A percentile compares a stretch with the other conserved stretches of the same genome.
Conservation (phyloP, 1,140 invertebrate species). For the Periplaneta americana region DNA sequence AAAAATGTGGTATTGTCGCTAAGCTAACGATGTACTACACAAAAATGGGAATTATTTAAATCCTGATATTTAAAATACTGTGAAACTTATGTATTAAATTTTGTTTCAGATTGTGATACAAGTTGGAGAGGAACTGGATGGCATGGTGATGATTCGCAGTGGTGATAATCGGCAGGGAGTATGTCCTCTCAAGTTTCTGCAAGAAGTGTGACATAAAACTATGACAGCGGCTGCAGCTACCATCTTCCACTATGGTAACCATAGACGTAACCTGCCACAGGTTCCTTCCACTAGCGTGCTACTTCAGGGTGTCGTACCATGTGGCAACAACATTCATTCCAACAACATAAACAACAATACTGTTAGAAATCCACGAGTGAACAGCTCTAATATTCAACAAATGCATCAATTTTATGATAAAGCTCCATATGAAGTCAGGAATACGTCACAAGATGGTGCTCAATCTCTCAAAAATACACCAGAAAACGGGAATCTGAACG, state of each 20-base stretch:
- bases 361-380: neutral
- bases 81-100: too few relatives aligned
- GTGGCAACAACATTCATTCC: neutral
- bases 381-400: neutral
- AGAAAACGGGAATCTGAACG: neutral
- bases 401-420: neutral
- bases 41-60: too few relatives aligned
- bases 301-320: neutral
- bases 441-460: neutral
- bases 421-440: neutral
- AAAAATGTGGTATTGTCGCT: too few relatives aligned
- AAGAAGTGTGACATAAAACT: conserved; percentile 65
- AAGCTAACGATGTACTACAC: too few relatives aligned
- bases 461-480: neutral
- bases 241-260: neutral
- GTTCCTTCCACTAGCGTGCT: neutral
- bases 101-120: conserved; percentile 52
- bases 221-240: neutral
- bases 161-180: conserved; percentile 78
- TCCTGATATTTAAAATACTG: too few relatives aligned
- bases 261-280: neutral
- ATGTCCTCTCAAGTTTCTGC: conserved; percentile 76
- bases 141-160: conserved; percentile 88
- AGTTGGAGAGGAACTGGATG: conserved; percentile 84
- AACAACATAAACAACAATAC: neutral